Base-by-base conservation (phyloP, 2,113 vertebrate genomes). In the Nibea coibor region DNA sequence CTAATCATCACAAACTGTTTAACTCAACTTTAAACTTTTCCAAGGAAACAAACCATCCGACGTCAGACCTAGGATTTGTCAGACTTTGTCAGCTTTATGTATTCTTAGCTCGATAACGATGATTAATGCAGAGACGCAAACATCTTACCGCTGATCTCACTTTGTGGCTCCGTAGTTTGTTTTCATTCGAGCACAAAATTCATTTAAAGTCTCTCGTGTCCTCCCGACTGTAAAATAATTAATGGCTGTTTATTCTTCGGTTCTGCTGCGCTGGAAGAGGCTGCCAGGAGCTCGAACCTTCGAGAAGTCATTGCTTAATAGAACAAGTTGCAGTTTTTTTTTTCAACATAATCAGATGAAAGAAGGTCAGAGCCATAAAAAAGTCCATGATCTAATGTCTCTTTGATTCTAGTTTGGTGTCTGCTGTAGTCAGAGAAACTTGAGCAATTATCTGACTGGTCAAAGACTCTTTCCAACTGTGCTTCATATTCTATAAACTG, bases 391-490 rank as follows among this genome's bases (percentile, higher is more conserved):
- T 63, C 58, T 48, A 68, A 68, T 17, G 31, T 67, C n/a, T 68
- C 71, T 75, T 66, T 62, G 68, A 66, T 54, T 77, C 15, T 10
- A 42, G n/a, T 42, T 65, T 50, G 16, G 24, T 56, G 53, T 80
- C 57, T 61, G n/a, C 4, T 75, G 68, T 65, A 62, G 57, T 70
- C 45, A 57, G 50, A 35, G 68, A 50, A 75, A 78, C 78, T 26
- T 71, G 14, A 75, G 47, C 56, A 83, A 79, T 83, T 83, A 84
- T 82, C 78, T 53, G 53, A 73, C 57, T 4, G 48, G 50, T 72
- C 73, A 83, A 62, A 84, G 50, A 63, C 9, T 28, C 19, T 61
- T 80, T 78, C 61, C 56, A 54, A 39, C 75, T 43, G 59, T 6
- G 81, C 74, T 26, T 78, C 48, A 59, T 7, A 19, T 48, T 53